phyloP scores from a whole-genome alignment of 92 coral and sea anemone genomes.

The Parazoanthus atlanticus region DNA sequence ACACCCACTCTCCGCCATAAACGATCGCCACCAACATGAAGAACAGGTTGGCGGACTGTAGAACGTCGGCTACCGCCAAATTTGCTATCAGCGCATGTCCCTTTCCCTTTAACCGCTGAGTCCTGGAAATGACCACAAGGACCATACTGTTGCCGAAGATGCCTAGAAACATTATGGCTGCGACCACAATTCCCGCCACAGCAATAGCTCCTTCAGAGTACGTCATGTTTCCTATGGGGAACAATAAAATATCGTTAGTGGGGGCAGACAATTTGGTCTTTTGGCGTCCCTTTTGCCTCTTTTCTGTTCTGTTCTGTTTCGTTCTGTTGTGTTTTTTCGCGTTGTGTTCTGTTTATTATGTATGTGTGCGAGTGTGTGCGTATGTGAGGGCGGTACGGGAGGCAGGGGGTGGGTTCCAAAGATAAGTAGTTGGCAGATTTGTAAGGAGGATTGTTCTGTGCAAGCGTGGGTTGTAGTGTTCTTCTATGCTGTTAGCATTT shows the following conservation, averaged over 20 bases:
- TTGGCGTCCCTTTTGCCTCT: no score
- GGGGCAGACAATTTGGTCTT: no score
- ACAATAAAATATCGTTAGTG: no score
- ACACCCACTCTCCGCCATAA: slow-evolving; percentile 38
- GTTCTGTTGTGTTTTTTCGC: no score
- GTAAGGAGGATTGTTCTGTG: no score
- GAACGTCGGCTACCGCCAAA: slow-evolving; percentile 41
- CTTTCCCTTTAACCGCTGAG: slow-evolving; percentile 39
- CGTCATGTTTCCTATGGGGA: slow-evolving; percentile 8
- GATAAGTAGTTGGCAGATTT: no score
- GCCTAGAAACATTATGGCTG: slow-evolving; percentile 22
- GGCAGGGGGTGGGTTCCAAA: no score
- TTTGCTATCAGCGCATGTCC: slow-evolving; percentile 48
- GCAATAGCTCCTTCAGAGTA: slow-evolving; percentile 28
- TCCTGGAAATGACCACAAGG: slow-evolving; percentile 29
- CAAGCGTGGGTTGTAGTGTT: no score
- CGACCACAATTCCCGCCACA: slow-evolving; percentile 39
- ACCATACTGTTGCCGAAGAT: slow-evolving; percentile 38
- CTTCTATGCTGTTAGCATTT: background rate
- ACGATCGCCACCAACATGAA: slow-evolving; percentile 43
- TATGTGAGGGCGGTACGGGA: no score
- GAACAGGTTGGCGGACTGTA: slow-evolving; percentile 40
- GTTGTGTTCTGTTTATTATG: no score
- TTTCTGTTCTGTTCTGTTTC: no score
- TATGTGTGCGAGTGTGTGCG: no score